These are phyloP conservation scores for Calidris pugnax DNA, from an alignment of 2,113 vertebrate genomes.

Conservation along the genomic window DNA sequence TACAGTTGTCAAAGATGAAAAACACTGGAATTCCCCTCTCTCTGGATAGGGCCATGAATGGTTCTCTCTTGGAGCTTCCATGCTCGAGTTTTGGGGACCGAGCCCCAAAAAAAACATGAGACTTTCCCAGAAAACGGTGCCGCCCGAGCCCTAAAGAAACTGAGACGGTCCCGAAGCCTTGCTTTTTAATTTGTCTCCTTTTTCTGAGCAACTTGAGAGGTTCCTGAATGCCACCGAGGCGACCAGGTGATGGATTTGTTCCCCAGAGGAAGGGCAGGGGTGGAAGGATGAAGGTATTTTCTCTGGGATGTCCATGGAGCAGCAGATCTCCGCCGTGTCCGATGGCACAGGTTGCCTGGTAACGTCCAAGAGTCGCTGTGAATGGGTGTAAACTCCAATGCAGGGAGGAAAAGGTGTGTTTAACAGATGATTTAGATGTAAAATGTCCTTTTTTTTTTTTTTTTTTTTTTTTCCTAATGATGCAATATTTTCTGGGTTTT, in stretches of 20 bases:
- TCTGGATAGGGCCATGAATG: neutral
- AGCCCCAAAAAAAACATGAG: neutral
- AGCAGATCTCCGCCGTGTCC: neutral
- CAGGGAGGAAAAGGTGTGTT: neutral
- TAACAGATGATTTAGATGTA: neutral
- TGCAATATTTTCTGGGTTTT: conserved; percentile 59
- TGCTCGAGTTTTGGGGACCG: neutral
- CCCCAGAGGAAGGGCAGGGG: neutral
- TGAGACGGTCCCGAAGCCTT: neutral
- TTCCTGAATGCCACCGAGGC: neutral
- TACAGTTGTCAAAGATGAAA: neutral
- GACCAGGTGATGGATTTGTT: neutral
- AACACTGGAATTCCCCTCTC: conserved; percentile 56
- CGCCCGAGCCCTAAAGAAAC: neutral
- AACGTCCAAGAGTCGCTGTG: neutral
- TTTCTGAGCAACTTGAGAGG: neutral
- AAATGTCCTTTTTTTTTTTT: conserved; percentile 56
- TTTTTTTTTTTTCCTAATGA: neutral
- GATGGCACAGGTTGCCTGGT: neutral
- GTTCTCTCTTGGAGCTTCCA: neutral
- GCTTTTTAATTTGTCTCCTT: neutral
- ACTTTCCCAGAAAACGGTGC: neutral
- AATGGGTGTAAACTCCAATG: neutral
- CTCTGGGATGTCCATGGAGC: neutral
- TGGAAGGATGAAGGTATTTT: neutral